A percentile compares a stretch with the other conserved stretches of the same genome.
Evolutionary conservation across 2,113 vertebrate species (phyloP).

Genomic region (Diglossa brunneiventris): DNA sequence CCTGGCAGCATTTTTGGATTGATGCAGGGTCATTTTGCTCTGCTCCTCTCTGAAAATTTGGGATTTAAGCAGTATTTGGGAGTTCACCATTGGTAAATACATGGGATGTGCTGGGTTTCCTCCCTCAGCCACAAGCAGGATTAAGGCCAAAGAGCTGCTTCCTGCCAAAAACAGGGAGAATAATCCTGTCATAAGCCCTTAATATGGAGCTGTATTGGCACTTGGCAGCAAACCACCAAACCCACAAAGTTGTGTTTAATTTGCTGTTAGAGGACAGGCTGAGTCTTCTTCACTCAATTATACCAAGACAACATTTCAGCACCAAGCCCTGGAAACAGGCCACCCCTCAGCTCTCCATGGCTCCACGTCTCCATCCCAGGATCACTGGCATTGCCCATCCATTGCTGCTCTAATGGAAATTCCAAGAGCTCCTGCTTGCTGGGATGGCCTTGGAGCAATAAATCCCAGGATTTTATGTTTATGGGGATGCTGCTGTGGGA

Average conservation of each 20-base stretch:
- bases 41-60: conserved; percentile 11
- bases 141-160: conserved; percentile 43
- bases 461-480: background rate
- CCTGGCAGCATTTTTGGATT: background rate
- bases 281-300: conserved; percentile 29
- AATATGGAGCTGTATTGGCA: conserved; percentile 60
- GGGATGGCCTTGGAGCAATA: too few species aligned
- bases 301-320: background rate
- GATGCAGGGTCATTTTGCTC: background rate
- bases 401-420: background rate
- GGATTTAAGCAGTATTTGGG: background rate
- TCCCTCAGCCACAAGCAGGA: conserved; percentile 42
- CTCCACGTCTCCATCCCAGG: background rate
- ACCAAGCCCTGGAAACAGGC: background rate
- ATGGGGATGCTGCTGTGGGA: fast-evolving
- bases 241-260: conserved; percentile 74
- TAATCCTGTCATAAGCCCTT: conserved; percentile 74
- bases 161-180: conserved; percentile 70
- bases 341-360: background rate
- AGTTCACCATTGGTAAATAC: background rate
- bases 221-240: conserved; percentile 70
- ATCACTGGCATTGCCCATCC: background rate
- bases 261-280: conserved; percentile 54
- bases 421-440: background rate
- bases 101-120: background rate